Conservation (phyloP, 2,888 invertebrate genomes). For the Nemotelus pantherinus region DNA sequence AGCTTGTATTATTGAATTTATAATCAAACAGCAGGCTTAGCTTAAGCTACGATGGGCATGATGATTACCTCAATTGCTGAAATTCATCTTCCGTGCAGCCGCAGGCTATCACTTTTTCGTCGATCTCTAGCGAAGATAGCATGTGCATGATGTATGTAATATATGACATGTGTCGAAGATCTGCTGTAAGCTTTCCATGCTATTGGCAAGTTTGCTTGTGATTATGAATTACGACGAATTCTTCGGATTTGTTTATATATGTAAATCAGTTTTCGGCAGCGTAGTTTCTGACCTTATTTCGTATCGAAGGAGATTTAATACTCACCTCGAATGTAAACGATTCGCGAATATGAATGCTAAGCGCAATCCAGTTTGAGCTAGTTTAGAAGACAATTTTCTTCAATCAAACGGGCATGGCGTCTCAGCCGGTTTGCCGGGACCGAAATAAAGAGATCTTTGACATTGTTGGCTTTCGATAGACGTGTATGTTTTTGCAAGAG, state of each 20-base stretch:
- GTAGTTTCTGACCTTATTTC: slow-evolving; percentile 23
- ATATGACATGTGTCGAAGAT: not conserved
- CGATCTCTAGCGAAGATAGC: not conserved
- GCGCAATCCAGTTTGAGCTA: not conserved
- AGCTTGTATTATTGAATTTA: no score
- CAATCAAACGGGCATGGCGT: not conserved
- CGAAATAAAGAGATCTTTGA: no score
- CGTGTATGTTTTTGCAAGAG: no score
- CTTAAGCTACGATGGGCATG: not conserved
- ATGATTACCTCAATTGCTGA: not conserved
- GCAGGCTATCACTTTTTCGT: not conserved
- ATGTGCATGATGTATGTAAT: no score
- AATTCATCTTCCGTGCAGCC: not conserved
- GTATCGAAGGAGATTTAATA: not conserved
- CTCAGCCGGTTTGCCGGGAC: no score
- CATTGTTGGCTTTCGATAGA: no score
- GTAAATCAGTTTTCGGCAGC: not conserved
- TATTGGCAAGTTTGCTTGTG: not conserved
- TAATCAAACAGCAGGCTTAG: no score
- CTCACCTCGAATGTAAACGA: slow-evolving; percentile 20
- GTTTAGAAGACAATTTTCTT: slow-evolving; percentile 7
- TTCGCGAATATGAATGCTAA: slow-evolving; percentile 20
- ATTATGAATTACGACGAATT: not conserved
- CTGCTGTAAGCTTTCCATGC: not conserved
- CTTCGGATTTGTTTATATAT: not conserved